A percentile compares a stretch with the other conserved stretches of the same genome.
These are phyloP conservation scores for Lutraria rhynchaena DNA, from an alignment of 1,140 invertebrate species.

Conservation along the genomic window DNA sequence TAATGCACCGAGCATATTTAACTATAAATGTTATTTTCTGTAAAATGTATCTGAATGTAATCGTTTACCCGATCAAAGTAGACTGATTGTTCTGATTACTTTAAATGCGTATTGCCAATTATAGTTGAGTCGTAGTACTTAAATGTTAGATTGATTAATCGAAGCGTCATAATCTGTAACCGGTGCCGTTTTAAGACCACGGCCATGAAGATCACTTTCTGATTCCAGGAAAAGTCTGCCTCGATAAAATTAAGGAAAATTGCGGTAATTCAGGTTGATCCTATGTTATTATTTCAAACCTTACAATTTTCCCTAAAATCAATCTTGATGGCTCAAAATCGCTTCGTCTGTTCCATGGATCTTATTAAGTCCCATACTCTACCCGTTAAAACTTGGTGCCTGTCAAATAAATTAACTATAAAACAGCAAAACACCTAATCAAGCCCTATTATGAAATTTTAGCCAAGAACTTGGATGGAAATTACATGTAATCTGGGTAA, in stretches of 20 bases:
- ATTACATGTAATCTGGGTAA: slow-evolving; percentile 76
- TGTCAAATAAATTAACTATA: slow-evolving; percentile 77
- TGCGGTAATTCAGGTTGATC: slow-evolving; percentile 72
- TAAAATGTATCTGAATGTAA: too few relatives aligned
- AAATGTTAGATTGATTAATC: background rate
- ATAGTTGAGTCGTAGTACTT: background rate
- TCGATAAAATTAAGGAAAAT: slow-evolving; percentile 73
- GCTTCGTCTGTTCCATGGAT: slow-evolving; percentile 48
- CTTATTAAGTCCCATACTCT: slow-evolving; percentile 60
- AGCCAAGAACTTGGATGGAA: slow-evolving; percentile 68
- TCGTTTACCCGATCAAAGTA: too few relatives aligned
- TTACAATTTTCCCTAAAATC: slow-evolving; percentile 70
- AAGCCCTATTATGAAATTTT: slow-evolving; percentile 77
- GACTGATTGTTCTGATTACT: too few relatives aligned
- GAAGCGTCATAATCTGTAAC: background rate
- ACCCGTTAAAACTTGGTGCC: slow-evolving; percentile 64
- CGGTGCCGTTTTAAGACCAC: slow-evolving; percentile 18
- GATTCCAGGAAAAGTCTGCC: slow-evolving; percentile 41
- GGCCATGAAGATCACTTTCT: background rate
- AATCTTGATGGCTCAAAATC: slow-evolving; percentile 55
- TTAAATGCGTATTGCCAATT: too few relatives aligned
- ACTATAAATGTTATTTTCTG: too few relatives aligned
- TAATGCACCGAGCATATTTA: too few relatives aligned
- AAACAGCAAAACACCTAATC: slow-evolving; percentile 73
- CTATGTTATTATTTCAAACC: slow-evolving; percentile 70